A percentile compares a stretch with the other conserved stretches of the same genome.
Evolutionary conservation across 2,113 vertebrate species (phyloP).

Genomic region (Ahaetulla prasina): DNA sequence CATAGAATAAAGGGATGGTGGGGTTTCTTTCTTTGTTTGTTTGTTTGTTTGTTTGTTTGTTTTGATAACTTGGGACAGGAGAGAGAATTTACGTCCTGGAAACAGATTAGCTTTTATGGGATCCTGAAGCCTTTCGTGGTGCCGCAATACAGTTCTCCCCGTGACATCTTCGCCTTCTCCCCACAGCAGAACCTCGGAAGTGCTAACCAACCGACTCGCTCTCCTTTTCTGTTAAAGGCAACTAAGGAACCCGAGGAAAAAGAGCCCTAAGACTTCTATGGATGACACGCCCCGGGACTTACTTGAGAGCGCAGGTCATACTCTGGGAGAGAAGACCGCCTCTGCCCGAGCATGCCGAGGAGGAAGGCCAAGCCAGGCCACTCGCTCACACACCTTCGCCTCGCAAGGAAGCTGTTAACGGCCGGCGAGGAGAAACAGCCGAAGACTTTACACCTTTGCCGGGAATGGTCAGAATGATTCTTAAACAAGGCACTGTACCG

Average conservation of each 20-base stretch:
- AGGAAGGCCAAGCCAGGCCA: background rate
- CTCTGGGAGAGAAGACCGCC: background rate
- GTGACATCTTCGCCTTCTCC: background rate
- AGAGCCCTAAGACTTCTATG: background rate
- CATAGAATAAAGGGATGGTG: background rate
- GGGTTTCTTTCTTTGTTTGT: background rate
- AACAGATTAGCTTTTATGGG: background rate
- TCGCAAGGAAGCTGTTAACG: background rate
- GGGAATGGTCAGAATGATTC: too few species aligned
- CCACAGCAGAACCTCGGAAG: background rate
- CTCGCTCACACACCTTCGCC: background rate
- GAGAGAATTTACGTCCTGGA: background rate
- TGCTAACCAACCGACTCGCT: background rate
- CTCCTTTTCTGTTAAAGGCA: background rate
- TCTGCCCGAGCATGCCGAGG: constrained; percentile 35
- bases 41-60: background rate
- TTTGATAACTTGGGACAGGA: background rate
- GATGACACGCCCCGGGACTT: constrained; percentile 11
- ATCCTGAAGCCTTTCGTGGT: background rate
- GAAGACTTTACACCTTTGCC: too few species aligned
- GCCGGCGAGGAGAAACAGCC: background rate
- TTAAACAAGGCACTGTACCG: background rate
- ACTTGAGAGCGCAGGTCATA: constrained; percentile 22
- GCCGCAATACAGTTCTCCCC: background rate
- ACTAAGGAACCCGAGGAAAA: background rate